Conservation (phyloP, 1,140 invertebrate species). For the Acromyrmex charruanus region DNA sequence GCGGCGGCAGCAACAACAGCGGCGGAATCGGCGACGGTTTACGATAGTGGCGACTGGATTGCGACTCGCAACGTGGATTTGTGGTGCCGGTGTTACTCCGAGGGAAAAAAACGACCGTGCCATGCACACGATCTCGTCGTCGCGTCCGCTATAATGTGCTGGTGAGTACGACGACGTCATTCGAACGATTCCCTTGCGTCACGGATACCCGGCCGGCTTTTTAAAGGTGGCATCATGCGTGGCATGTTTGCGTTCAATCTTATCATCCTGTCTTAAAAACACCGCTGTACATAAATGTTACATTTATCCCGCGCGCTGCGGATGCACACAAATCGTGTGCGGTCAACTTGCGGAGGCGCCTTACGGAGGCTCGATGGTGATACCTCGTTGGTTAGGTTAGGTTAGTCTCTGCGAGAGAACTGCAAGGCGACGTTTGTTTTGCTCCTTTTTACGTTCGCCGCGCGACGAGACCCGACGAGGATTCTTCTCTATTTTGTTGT, state of each 20-base stretch:
- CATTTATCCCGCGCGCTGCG: not conserved
- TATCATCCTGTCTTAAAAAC: not conserved
- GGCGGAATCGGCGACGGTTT: not conserved
- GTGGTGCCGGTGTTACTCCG: constrained; percentile 68
- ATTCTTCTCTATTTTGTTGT: constrained; percentile 67
- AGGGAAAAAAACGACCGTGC: constrained; percentile 72
- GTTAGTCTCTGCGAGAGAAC: constrained; percentile 78
- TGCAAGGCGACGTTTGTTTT: constrained; percentile 79
- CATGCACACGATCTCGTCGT: constrained; percentile 71
- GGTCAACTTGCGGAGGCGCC: constrained; percentile 11
- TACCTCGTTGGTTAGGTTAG: constrained; percentile 68
- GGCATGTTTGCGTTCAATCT: constrained; percentile 10
- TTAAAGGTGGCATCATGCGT: constrained; percentile 34
- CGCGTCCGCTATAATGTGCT: constrained; percentile 74
- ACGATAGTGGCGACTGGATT: not conserved
- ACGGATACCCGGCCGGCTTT: constrained; percentile 31
- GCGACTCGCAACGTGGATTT: constrained; percentile 58
- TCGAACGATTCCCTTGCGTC: not conserved
- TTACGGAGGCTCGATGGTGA: constrained; percentile 35
- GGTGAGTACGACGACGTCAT: constrained; percentile 64
- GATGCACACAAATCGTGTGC: not conserved
- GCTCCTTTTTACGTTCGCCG: constrained; percentile 69
- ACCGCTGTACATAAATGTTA: not conserved
- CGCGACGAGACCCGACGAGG: constrained; percentile 34
- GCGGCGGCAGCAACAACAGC: not conserved